Percentiles rank a stretch among this genome's conserved stretches.
These are phyloP conservation scores for Alloplasta piceator DNA, from an alignment of 2,888 invertebrate genomes.

Conservation along the genomic window DNA sequence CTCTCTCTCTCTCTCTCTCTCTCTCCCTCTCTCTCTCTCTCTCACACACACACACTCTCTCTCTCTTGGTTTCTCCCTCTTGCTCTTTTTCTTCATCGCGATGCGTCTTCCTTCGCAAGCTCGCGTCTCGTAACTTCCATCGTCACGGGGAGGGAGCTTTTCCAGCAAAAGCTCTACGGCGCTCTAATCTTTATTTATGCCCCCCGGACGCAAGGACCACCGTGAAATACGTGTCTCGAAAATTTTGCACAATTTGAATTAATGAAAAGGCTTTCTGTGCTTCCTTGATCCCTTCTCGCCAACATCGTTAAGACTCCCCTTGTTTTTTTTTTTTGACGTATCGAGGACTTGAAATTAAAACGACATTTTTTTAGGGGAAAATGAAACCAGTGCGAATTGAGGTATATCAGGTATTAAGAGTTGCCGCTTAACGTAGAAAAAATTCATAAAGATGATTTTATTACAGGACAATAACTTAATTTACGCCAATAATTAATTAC, in stretches of 20 bases:
- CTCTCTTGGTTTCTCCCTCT: background rate
- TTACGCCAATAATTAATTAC: too few relatives aligned
- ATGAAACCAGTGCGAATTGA: too few relatives aligned
- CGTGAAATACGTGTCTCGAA: slow-evolving; percentile 55
- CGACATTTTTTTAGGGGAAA: too few relatives aligned
- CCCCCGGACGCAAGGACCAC: slow-evolving; percentile 49
- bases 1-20: background rate
- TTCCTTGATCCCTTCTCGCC: slow-evolving; percentile 30
- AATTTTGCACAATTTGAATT: slow-evolving; percentile 70
- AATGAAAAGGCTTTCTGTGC: slow-evolving; percentile 61
- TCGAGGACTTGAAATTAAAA: too few relatives aligned
- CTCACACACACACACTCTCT: background rate
- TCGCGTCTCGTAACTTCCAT: slow-evolving; percentile 15
- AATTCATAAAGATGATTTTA: too few relatives aligned
- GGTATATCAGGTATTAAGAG: too few relatives aligned
- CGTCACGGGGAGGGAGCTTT: slow-evolving; percentile 2
- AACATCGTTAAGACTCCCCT: slow-evolving; percentile 12
- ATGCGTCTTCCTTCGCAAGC: too few relatives aligned
- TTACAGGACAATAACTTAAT: too few relatives aligned
- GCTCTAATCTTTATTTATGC: slow-evolving; percentile 73
- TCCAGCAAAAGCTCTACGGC: slow-evolving; percentile 10
- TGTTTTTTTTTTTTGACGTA: background rate
- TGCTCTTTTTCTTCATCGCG: too few relatives aligned
- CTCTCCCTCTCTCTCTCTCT: background rate
- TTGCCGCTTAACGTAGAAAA: too few relatives aligned